These are phyloP conservation scores for Mus minutoides DNA, from an alignment of 2,797 vertebrate genomes.

Conservation along the genomic window DNA sequence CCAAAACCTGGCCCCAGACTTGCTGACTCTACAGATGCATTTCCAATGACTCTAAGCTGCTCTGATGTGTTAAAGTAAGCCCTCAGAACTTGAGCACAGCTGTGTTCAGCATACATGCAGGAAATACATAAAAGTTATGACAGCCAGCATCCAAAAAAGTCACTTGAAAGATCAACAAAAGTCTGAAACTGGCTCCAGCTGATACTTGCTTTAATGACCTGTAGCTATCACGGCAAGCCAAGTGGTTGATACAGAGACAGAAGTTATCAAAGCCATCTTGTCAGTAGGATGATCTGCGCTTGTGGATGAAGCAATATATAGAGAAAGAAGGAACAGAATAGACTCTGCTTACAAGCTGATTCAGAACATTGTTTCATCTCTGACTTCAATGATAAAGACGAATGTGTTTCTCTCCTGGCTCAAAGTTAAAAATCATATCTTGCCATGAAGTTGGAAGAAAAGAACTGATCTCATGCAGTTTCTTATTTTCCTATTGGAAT, in stretches of 20 bases:
- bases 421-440: slow-evolving; percentile 36
- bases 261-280: not conserved
- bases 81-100: slow-evolving; percentile 62
- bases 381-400: not conserved
- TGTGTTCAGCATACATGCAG: slow-evolving; percentile 59
- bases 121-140: slow-evolving; percentile 63
- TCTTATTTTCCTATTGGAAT: not conserved
- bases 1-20: slow-evolving; percentile 59
- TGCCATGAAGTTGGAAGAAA: not conserved
- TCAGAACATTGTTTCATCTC: not conserved
- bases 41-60: slow-evolving; percentile 37
- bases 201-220: slow-evolving; percentile 61
- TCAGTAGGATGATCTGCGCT: not conserved
- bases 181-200: slow-evolving; percentile 23
- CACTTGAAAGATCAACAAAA: slow-evolving; percentile 58
- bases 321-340: not conserved
- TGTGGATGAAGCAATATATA: not conserved
- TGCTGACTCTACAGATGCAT: slow-evolving; percentile 50
- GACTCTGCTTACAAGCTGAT: not conserved
- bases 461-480: not conserved
- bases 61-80: slow-evolving; percentile 48
- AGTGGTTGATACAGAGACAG: not conserved
- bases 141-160: slow-evolving; percentile 55
- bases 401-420: not conserved
- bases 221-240: not conserved